These are phyloP conservation scores for Pogonus chalceus DNA, from an alignment of 1,140 invertebrate genomes.

Conservation along the genomic window DNA sequence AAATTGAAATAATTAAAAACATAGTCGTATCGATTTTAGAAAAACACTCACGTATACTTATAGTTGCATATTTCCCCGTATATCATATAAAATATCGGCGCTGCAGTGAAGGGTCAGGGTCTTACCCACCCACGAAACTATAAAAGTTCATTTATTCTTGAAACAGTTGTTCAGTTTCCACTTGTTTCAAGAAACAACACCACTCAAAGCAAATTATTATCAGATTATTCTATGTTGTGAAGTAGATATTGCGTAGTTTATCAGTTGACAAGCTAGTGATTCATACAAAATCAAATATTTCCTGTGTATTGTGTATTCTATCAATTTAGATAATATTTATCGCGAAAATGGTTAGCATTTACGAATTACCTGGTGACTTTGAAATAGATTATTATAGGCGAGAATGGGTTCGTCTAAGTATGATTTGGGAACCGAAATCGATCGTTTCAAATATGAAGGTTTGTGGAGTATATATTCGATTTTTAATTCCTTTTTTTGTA, in stretches of 20 bases:
- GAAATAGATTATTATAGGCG: conserved; percentile 23
- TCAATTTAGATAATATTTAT: background rate
- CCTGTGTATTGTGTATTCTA: background rate
- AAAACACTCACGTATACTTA: too few relatives aligned
- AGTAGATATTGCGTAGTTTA: too few relatives aligned
- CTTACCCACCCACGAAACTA: conserved; percentile 1
- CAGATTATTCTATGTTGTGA: background rate
- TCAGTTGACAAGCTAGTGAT: background rate
- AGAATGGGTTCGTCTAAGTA: conserved; percentile 25
- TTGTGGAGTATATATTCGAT: background rate
- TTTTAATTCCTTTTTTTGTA: too few relatives aligned
- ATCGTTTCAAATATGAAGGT: too few relatives aligned
- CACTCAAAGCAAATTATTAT: background rate
- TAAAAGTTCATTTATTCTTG: conserved; percentile 5
- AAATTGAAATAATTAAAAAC: too few relatives aligned
- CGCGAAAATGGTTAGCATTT: background rate
- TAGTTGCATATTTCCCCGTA: too few relatives aligned
- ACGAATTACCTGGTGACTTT: conserved; percentile 26
- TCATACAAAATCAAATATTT: background rate
- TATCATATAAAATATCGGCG: background rate
- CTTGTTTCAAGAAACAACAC: background rate
- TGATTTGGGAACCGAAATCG: conserved; percentile 22
- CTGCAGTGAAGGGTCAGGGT: background rate
- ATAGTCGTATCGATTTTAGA: too few relatives aligned
- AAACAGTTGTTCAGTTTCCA: conserved; percentile 1